Conservation (phyloP, 64 coral and sea anemone genomes). For the Hydrozoanthus tunicans region DNA sequence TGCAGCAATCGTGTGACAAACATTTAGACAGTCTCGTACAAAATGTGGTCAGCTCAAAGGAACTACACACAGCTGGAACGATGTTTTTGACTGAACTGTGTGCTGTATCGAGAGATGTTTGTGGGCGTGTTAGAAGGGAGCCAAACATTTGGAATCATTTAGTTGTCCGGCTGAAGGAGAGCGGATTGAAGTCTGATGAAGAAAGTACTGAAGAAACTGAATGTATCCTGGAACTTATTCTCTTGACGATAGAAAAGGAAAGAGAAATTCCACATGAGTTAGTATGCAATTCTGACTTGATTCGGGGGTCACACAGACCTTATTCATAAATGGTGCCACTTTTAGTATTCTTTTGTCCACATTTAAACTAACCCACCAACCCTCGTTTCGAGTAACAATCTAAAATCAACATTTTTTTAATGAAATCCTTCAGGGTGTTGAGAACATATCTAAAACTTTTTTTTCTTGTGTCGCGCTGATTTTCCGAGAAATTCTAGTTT, state of each 20-base stretch:
- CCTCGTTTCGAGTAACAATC: too few species aligned
- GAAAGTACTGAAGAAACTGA: conserved; percentile 1
- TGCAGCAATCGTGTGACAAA: conserved; percentile 27
- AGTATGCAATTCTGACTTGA: background rate
- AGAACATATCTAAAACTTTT: too few species aligned
- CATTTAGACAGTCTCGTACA: conserved; percentile 20
- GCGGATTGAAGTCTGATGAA: background rate
- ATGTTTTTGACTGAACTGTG: conserved; percentile 41
- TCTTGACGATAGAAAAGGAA: background rate
- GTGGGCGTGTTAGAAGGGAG: conserved; percentile 3
- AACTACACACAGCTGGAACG: conserved; percentile 16
- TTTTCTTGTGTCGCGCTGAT: too few species aligned
- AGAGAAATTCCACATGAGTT: conserved; percentile 43
- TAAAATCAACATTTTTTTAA: too few species aligned
- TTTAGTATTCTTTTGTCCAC: background rate
- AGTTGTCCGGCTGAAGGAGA: conserved; percentile 20
- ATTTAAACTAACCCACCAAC: background rate
- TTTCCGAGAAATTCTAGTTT: too few species aligned
- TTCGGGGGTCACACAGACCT: too few species aligned
- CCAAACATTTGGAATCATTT: conserved; percentile 18
- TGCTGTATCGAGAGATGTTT: conserved; percentile 23
- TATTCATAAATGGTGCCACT: too few species aligned
- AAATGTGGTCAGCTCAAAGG: conserved; percentile 9
- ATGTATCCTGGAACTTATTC: conserved; percentile 21
- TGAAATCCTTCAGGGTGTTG: too few species aligned